These are phyloP conservation scores for Leucoraja ocellata DNA, from an alignment of 2,797 vertebrate species.

Conservation along the genomic window DNA sequence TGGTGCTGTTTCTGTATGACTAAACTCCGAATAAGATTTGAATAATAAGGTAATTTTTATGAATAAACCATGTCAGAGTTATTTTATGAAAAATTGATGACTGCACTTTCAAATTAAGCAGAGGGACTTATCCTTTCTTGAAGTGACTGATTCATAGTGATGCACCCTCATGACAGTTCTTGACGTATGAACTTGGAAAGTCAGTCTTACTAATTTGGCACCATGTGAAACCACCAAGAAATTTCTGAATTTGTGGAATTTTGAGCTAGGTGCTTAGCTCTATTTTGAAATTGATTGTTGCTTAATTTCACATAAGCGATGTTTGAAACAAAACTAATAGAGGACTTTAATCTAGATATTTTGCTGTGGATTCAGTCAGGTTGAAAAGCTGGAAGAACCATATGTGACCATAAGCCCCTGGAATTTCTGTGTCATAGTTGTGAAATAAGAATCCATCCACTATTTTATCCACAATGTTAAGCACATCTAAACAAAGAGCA, in stretches of 20 bases:
- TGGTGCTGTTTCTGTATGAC: slow-evolving; percentile 1
- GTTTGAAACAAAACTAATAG: not conserved
- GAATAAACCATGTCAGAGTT: not conserved
- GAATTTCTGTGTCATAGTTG: not conserved
- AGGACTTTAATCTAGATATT: not conserved
- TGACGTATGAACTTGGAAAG: not conserved
- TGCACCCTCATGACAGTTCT: not conserved
- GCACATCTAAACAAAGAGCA: not conserved
- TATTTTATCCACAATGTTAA: not conserved
- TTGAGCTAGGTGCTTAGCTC: not conserved
- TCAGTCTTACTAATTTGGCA: not conserved
- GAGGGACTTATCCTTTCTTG: not conserved
- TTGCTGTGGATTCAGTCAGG: not conserved
- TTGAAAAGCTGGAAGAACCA: not conserved
- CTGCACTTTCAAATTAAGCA: not conserved
- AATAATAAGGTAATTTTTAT: slow-evolving; percentile 9
- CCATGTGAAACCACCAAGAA: not conserved
- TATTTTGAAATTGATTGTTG: not conserved
- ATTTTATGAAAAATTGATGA: no score
- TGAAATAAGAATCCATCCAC: not conserved
- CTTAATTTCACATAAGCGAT: not conserved
- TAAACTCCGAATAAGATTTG: slow-evolving; percentile 23
- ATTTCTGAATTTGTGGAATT: not conserved
- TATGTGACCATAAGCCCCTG: not conserved
- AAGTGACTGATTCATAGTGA: not conserved